Base-by-base conservation (phyloP, 2,113 vertebrate genomes). In the Hypocryptadius cinnamomeus region DNA sequence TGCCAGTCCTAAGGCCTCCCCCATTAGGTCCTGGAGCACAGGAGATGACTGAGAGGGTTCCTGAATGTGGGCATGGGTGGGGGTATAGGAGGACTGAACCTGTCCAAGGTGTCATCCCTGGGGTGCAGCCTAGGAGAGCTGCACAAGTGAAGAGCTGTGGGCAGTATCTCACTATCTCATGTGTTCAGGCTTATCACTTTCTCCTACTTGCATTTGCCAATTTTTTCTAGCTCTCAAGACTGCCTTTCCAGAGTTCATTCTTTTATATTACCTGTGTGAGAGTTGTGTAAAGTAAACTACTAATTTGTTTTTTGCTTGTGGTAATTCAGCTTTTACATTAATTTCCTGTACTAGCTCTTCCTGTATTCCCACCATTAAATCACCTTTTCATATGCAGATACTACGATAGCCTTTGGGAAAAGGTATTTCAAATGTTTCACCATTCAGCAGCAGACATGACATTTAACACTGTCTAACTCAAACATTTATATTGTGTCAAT, bases 141-240 rank as follows among this genome's bases (percentile, higher is more conserved):
- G 1, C 30, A 8, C 0, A 4, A 20, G 9, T 3, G 1, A 23
- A 68, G 35, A 39, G 19, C 37, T 2, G 5, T 0, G 0, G 28
- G 42, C 44, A 45, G 4, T 5, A 1, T 39, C 45, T 28, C 23
- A 47, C 4, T 23, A 7, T 39, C 53, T 80, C 13, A 17, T 1
- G 4, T 66, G 17, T 57, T 85, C 10, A 35, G 25, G 16, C 15
- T 78, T 89, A 64, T 71, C 17, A 30, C 28, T 64, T 86, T 71
- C 31, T 44, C 51, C 33, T 51, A 20, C 13, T 60, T 90, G 27
- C 24, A 42, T 71, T 20, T 33, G 72, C 23, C 40, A 10, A 25
- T 81, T 78, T 72, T 91, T 77, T 40, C 27, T 81, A 4, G 56
- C 37, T 86, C 28, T 56, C 28, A 66, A 71, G 48, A 19, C 24